Conservation (phyloP, 1,140 invertebrate genomes). For the Bradynema listronoti region DNA sequence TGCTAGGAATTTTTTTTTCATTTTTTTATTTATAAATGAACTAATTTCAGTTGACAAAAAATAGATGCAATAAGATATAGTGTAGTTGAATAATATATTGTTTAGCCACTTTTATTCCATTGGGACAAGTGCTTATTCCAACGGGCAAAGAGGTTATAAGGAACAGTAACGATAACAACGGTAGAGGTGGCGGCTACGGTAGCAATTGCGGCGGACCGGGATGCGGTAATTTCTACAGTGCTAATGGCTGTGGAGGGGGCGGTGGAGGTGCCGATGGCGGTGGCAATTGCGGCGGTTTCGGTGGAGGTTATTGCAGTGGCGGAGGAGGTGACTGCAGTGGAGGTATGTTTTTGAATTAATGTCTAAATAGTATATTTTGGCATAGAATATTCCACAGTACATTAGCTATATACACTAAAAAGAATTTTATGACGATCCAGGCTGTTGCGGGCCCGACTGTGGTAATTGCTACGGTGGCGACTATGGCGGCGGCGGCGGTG, state of each 20-base stretch:
- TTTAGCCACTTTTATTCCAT: conserved; percentile 30
- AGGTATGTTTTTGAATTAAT: too few relatives aligned
- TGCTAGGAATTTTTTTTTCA: background rate
- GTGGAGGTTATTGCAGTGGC: conserved; percentile 8
- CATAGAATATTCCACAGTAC: too few relatives aligned
- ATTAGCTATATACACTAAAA: too few relatives aligned
- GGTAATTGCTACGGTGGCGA: background rate
- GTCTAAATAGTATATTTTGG: too few relatives aligned
- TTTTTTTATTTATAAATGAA: background rate
- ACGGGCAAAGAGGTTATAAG: conserved; percentile 27
- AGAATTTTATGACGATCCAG: too few relatives aligned
- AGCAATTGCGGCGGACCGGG: background rate
- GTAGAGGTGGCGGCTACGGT: conserved; percentile 2
- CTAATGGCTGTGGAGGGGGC: conserved; percentile 2
- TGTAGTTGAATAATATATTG: background rate
- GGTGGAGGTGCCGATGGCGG: conserved; percentile 6
- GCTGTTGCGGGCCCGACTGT: background rate
- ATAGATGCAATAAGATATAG: background rate
- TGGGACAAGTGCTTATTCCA: conserved; percentile 31
- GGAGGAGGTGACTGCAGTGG: conserved; percentile 4
- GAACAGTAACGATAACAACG: background rate
- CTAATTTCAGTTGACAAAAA: background rate
- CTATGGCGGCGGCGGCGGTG: conserved; percentile 1
- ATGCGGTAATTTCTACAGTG: background rate
- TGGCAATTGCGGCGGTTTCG: background rate